phyloP scores from a whole-genome alignment of 2,888 invertebrate species.

The Caenorhabditis japonica region DNA sequence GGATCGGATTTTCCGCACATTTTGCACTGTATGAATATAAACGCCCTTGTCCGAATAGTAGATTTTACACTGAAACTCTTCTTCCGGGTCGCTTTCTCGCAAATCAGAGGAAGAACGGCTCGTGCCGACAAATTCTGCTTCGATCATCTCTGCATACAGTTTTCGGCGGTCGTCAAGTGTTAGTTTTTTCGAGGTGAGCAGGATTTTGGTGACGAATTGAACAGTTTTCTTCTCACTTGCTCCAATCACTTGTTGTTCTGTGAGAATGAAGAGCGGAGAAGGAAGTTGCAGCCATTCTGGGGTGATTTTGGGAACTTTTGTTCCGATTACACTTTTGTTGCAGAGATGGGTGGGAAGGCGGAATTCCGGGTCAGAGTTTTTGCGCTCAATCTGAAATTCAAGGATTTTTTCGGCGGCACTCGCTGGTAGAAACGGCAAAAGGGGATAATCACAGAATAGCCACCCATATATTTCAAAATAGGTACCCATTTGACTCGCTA shows the following conservation, averaged over 20 bases:
- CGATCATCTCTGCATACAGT: conserved; percentile 40
- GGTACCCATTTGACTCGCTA: no score
- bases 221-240: conserved; percentile 40
- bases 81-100: conserved; percentile 20
- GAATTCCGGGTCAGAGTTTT: background rate
- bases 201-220: conserved; percentile 43
- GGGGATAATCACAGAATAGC: no score
- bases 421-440: no score
- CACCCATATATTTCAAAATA: no score
- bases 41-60: conserved; percentile 45
- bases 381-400: conserved; percentile 4
- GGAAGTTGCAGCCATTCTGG: conserved; percentile 32
- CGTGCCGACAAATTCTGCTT: conserved; percentile 41
- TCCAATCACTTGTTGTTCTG: conserved; percentile 44
- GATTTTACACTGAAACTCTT: conserved; percentile 30
- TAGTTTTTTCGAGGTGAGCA: conserved; percentile 38
- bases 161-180: conserved; percentile 25
- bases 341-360: conserved; percentile 26
- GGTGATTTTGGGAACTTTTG: background rate
- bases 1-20: conserved; percentile 23
- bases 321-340: conserved; percentile 11
- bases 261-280: conserved; percentile 40
- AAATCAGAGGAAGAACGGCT: conserved; percentile 37
- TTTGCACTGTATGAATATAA: conserved; percentile 43
- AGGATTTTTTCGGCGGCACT: background rate